Base-by-base conservation (phyloP, 2,113 vertebrate species). In the Dicerorhinus sumatrensis region DNA sequence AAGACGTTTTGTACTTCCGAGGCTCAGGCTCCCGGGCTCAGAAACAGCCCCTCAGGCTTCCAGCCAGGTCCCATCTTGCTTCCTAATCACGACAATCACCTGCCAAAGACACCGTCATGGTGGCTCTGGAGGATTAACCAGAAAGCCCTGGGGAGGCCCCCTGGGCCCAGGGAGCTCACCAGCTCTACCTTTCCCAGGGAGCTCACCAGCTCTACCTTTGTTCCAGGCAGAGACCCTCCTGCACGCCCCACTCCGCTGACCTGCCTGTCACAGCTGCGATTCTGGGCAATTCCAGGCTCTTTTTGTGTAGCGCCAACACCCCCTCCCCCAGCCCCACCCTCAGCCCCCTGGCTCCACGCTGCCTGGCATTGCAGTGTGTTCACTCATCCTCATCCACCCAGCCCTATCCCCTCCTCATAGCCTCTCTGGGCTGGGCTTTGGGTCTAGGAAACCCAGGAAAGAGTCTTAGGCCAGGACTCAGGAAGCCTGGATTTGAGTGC, bases 1-100 rank as follows among this genome's bases (percentile, higher is more conserved):
- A 98, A 98, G 70, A 93, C 42, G 39, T 96, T 97, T 95, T 98
- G 8, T 96, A 97, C 39, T 89, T 87, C 58, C 42, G 63, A 39
- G 87, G 31, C 48, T 36, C 46, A 92, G 79, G 69, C 21, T 48
- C 48, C 42, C 29, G 58, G 39, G 12, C 54, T 93, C 54, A 75
- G 42, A 82, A 62, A 72, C 1, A 90, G 79, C 63, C 91, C 48
- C 51, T 72, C 5, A n/a, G 70, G 10, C 80, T 79, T 48, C 51
- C 54, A 81, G 67, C 1, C 14, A 36, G 85, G 73, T 73, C 31
- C 0, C 0, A 0, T 25, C 85, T 89, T 79, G 51, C 87, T 77
- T 85, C 42, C 46, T 12, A 67, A 23, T 67, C 48, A 8, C 14
- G 42, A 79, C 21, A 39, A 54, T 65, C 16, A 58, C 27, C 42